Conservation (phyloP, 2,888 invertebrate genomes). For the Catocala fraxini region DNA sequence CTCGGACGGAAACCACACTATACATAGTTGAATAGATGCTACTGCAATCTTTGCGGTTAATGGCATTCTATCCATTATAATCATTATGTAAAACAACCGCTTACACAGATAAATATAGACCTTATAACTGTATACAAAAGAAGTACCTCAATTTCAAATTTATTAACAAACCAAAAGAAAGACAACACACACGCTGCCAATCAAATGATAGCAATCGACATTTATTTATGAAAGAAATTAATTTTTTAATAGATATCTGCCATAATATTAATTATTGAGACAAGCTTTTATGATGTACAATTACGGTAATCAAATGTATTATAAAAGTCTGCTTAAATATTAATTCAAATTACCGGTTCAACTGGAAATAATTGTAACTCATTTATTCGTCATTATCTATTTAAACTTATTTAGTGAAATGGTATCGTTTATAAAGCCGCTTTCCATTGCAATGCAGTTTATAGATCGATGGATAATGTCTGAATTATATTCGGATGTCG, state of each 20-base stretch:
- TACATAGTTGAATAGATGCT: too few relatives aligned
- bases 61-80: too few relatives aligned
- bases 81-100: too few relatives aligned
- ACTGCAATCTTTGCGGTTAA: too few relatives aligned
- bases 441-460: conserved; percentile 8
- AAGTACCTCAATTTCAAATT: too few relatives aligned
- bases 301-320: conserved; percentile 17
- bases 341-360: conserved; percentile 14
- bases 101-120: too few relatives aligned
- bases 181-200: conserved; percentile 1
- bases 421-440: not conserved
- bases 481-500: conserved; percentile 17
- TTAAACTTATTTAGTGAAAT: conserved; percentile 1
- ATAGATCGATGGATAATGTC: conserved; percentile 29
- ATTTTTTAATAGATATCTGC: conserved; percentile 8
- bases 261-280: conserved; percentile 19
- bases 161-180: conserved; percentile 4
- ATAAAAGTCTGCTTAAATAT: conserved; percentile 13
- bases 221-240: conserved; percentile 13
- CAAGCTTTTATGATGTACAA: conserved; percentile 13
- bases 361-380: conserved; percentile 2
- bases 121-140: too few relatives aligned
- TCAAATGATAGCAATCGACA: not conserved
- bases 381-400: not conserved
- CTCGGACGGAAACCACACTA: too few relatives aligned